Evolutionary conservation across 35 echinoderm and acorn worm species (phyloP), one percentile per base, ranked within the genome.

Genomic region (Holothuria glaberrima): DNA sequence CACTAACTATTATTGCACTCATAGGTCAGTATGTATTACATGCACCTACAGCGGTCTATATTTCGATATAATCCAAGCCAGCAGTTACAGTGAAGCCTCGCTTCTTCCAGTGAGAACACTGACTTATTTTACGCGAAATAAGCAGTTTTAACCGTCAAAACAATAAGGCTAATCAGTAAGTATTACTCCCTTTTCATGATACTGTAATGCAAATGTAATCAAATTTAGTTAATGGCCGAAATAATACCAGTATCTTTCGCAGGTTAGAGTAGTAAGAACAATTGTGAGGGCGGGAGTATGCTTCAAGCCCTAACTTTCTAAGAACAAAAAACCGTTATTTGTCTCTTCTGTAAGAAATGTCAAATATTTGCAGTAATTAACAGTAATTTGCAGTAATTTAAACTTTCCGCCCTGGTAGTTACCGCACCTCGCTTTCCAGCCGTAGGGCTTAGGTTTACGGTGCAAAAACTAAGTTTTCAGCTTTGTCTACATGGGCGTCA

Each of bases 181-280:
- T 69, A 69, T 69, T 69, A 27, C 66, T 69, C 25, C 66, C 66
- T 69, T 69, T 69, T 22, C 66, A 22, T 69, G 66, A 69, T 69
- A 69, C 25, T 69, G 17, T 69, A 26, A 69, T 69, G 66, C 25
- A 69, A 69, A 29, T 69, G 25, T 9, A 69, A 69, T 69, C 25
- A 10, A 69, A 22, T 69, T 69, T 22, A 0, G 66, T 22, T 69
- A 24, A 22, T 69, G n/a, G 66, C 25, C 0, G 66, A 69, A 69
- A 69, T 69, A n/a, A n/a, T 69, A 25, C 22, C 66, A 69, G n/a
- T 69, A 12, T 25, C 30, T 10, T 54, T 54, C 50, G 3, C 50
- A 54, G 50, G 13, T 54, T 30, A 6, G 66, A 20, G 6, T 69
- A 69, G 66, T 69, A 65, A 16, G n/a, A n/a, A n/a, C n/a, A n/a